Evolutionary conservation across 2,797 vertebrate genomes (phyloP).

Genomic region (Sebastes iracundus): DNA sequence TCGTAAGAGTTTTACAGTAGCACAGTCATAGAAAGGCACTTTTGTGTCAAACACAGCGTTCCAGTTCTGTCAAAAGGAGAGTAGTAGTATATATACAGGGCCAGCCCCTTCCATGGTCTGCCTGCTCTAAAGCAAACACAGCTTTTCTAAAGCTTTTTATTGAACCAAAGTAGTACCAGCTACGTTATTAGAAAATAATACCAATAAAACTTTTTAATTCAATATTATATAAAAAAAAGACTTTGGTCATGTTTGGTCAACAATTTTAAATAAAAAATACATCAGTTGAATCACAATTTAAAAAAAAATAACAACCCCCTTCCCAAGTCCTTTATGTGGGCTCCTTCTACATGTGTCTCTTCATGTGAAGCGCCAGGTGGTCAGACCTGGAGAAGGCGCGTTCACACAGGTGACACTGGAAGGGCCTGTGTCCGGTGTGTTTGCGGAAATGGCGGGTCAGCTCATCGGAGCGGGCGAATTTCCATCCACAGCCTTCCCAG

Average conservation of each 20-base stretch:
- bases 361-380: conserved; percentile 98
- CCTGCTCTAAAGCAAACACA: conserved; percentile 78
- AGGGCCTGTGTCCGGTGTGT: conserved; percentile 97
- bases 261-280: conserved; percentile 82
- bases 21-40: conserved; percentile 83
- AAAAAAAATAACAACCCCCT: conserved; percentile 46
- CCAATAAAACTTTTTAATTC: conserved; percentile 76
- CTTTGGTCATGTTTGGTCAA: conserved; percentile 78
- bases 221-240: conserved; percentile 69
- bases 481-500: conserved; percentile 99
- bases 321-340: conserved; percentile 46
- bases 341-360: conserved; percentile 92
- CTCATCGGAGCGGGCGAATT: conserved; percentile 97
- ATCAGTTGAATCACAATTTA: conserved; percentile 66
- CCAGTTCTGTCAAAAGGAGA: conserved; percentile 79
- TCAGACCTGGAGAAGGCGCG: conserved; percentile 97
- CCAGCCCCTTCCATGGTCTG: conserved; percentile 83
- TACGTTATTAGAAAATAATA: conserved; percentile 84
- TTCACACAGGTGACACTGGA: conserved; percentile 98
- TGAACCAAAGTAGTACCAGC: conserved; percentile 89
- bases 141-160: conserved; percentile 79
- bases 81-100: conserved; percentile 80
- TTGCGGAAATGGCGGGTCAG: conserved; percentile 99
- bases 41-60: conserved; percentile 82
- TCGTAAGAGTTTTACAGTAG: conserved; percentile 79